Base-by-base conservation (phyloP, 2,113 vertebrate species). In the Apus apus region DNA sequence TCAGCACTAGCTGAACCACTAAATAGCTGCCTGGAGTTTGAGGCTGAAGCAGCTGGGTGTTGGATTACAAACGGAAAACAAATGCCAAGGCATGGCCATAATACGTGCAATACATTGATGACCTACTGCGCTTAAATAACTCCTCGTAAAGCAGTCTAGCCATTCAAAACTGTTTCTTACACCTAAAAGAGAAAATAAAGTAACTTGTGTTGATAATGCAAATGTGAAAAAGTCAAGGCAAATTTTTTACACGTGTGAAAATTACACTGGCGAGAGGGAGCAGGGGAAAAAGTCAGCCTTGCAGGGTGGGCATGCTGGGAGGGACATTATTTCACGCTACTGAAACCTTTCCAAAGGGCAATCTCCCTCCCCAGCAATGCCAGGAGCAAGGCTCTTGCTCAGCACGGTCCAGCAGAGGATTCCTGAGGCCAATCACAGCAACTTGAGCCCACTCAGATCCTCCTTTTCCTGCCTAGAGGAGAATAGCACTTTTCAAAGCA, bases 21-120 rank as follows among this genome's bases (percentile, higher is more conserved):
- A 93, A 95, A 96, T 91, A 94, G 81, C 96, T 90, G 91, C 95
- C 89, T 50, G 81, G 76, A 92, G 93, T 93, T 84, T 36, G 84
- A 95, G 88, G 88, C 88, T 7, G 84, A 64, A 97, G 96, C 96
- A 96, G 91, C 95, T 96, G 96, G 94, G 94, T 89, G 86, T 97
- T 95, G 75, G 90, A 87, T 97, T 97, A 96, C 96, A 97, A 97
- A 95, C 54, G 60, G 81, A 48, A 74, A 96, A 78, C 94, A 95
- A 96, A 95, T 93, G 96, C 94, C 94, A 94, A 92, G 93, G 92
- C 97, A 94, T 94, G 87, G 94, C 91, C 74, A 5, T 90, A 90
- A 85, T 93, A 92, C 57, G 79, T 77, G 88, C 57, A 34, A 96
- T 91, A 89, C 95, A 80, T 85, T 14, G 93, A 94, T 90, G 91